Evolutionary conservation across 2,888 invertebrate species (phyloP).

Genomic region (Caenorhabditis wallacei): DNA sequence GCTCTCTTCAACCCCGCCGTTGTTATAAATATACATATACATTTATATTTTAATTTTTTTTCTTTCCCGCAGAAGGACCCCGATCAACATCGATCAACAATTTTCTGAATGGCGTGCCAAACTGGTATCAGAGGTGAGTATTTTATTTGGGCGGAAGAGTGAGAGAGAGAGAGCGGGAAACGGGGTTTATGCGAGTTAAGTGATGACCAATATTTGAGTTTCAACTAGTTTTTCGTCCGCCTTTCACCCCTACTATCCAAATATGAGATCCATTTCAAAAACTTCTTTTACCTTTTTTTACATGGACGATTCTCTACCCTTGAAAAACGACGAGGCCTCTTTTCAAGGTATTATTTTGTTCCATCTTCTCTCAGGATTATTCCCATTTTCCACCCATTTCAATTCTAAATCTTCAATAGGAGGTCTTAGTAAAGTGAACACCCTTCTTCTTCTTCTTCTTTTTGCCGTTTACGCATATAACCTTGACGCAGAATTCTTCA

Average conservation of each 20-base stretch:
- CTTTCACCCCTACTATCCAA: conserved; percentile 14
- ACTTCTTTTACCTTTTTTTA: conserved; percentile 5
- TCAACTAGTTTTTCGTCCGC: conserved; percentile 18
- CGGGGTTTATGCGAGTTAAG: conserved; percentile 23
- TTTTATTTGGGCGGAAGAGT: background rate
- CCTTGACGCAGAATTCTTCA: conserved; percentile 54
- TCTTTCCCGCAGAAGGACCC: conserved; percentile 28
- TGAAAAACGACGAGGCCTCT: background rate
- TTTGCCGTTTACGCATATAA: conserved; percentile 54
- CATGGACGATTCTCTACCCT: background rate
- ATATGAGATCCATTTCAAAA: conserved; percentile 18
- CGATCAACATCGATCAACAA: conserved; percentile 17
- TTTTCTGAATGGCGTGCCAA: conserved; percentile 79
- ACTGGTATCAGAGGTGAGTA: conserved; percentile 80
- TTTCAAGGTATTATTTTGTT: conserved; percentile 11
- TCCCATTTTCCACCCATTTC: background rate
- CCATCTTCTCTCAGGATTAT: conserved; percentile 50
- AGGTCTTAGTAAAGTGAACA: conserved; percentile 57
- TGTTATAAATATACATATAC: conserved; percentile 44
- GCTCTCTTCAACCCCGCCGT: conserved; percentile 23
- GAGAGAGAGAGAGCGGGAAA: background rate
- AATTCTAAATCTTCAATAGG: conserved; percentile 29
- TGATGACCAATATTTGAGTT: conserved; percentile 37
- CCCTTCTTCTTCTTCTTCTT: background rate
- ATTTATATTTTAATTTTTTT: too few species aligned